Evolutionary conservation across 2,888 invertebrate genomes (phyloP).

Genomic region (Zhuqinia jingwanae): DNA sequence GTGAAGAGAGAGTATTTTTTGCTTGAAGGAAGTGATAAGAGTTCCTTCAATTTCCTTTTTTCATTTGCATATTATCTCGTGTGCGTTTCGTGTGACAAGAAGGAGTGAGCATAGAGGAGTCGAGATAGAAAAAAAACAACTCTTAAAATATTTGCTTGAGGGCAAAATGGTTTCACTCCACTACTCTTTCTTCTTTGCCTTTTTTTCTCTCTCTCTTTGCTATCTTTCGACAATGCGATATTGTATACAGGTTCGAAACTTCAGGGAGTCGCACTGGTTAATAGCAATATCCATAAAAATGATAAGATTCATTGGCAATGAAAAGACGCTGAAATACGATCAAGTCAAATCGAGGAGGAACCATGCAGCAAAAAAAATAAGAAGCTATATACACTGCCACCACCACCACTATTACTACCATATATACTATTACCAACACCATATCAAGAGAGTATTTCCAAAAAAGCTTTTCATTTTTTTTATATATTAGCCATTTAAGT

Average conservation of each 20-base stretch:
- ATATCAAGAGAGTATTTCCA: constrained; percentile 28
- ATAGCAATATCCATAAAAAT: constrained; percentile 62
- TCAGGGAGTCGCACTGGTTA: constrained; percentile 38
- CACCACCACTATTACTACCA: neutral
- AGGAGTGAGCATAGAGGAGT: neutral
- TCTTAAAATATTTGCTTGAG: constrained; percentile 54
- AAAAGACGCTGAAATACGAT: constrained; percentile 59
- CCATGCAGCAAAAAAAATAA: constrained; percentile 15
- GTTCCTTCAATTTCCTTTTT: constrained; percentile 50
- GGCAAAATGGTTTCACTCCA: neutral
- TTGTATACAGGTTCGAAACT: neutral
- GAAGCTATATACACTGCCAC: neutral
- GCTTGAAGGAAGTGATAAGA: constrained; percentile 30
- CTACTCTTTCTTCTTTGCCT: neutral
- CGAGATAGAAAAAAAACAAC: neutral
- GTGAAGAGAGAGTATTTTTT: neutral
- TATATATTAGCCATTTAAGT: constrained; percentile 53
- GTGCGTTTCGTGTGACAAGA: neutral
- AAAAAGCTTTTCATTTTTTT: constrained; percentile 36
- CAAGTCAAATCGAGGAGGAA: constrained; percentile 45
- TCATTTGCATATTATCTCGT: constrained; percentile 15
- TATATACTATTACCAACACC: neutral
- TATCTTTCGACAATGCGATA: neutral
- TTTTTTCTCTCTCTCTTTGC: neutral
- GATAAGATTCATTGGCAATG: constrained; percentile 67